Evolutionary conservation across 1,140 invertebrate genomes (phyloP).

Genomic region (Asobara japonica): DNA sequence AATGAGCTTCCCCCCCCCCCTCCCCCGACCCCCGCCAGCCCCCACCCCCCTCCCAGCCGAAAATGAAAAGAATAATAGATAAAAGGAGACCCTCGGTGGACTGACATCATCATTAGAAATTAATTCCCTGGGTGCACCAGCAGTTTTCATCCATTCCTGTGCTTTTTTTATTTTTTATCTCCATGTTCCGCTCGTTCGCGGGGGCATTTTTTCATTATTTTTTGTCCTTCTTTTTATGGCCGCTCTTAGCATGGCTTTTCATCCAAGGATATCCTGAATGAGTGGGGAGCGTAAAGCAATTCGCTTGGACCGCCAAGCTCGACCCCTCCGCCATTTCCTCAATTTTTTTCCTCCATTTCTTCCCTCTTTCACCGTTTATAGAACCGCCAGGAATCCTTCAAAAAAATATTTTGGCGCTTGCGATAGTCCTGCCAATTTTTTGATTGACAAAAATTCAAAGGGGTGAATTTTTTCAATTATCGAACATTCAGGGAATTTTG

Average conservation of each 20-base stretch:
- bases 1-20: neutral
- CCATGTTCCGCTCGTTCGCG: slow-evolving; percentile 12
- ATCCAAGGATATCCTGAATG: slow-evolving; percentile 26
- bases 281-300: slow-evolving; percentile 33
- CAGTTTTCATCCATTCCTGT: neutral
- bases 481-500: no score
- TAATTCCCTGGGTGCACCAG: slow-evolving; percentile 10
- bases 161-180: neutral
- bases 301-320: slow-evolving; percentile 28
- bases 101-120: slow-evolving; percentile 17
- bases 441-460: no score
- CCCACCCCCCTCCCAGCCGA: no score
- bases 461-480: no score
- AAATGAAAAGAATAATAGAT: slow-evolving; percentile 12
- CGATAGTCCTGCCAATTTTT: no score
- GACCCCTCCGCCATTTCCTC: slow-evolving; percentile 2
- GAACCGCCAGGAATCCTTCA: no score
- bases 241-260: slow-evolving; percentile 25
- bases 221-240: neutral
- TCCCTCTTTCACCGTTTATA: slow-evolving; percentile 7
- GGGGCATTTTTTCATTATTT: neutral
- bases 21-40: no score
- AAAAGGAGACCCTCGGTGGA: slow-evolving; percentile 5
- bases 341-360: neutral
- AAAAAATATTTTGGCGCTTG: no score